Evolutionary conservation across 2,888 invertebrate genomes (phyloP), one percentile per base, ranked within the genome.

Genomic region (Tetheella fluctuosa): DNA sequence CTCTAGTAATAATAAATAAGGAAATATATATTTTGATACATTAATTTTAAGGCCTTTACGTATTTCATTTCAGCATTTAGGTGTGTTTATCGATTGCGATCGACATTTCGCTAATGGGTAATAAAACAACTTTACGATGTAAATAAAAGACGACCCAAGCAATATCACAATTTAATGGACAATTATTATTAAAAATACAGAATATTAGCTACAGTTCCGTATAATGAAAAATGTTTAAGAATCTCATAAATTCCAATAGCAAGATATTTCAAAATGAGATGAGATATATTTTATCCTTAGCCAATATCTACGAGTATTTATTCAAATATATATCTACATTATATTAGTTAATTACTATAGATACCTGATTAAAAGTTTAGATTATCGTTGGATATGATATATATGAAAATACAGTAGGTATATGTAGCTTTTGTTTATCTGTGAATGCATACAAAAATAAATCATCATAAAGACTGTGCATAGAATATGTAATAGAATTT

Each of bases 141-240:
- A 70, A 67, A 68, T 60, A 79, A 70, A 74, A 76, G 71, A 70
- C 64, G 57, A 37, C 42, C 57, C 59, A 70, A 64, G 71, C 79
- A 83, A 79, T 91, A 91, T 91, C 90, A 91, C 89, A 90, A 84
- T 91, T 90, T 91, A 91, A 86, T 91, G 89, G 90, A 91, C 91
- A 91, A 84, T 80, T 79, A 83, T 79, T 81, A 73, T 55, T 59
- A 69, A 74, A 48, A 74, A 70, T 69, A 73, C 71, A 67, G 62
- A 78, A 81, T 75, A 79, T 74, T 80, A 67, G 61, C 68, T 73
- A 77, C 68, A 76, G 67, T 71, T 75, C 76, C 68, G 69, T 77
- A 77, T 34, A 78, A 75, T 74, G 73, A 69, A 64, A 59, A 68
- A 63, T 61, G 59, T 70, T 68, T 65, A 67, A 64, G 17, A 28